Evolutionary conservation across 2,113 vertebrate genomes (phyloP).

Genomic region (Heterotis niloticus): DNA sequence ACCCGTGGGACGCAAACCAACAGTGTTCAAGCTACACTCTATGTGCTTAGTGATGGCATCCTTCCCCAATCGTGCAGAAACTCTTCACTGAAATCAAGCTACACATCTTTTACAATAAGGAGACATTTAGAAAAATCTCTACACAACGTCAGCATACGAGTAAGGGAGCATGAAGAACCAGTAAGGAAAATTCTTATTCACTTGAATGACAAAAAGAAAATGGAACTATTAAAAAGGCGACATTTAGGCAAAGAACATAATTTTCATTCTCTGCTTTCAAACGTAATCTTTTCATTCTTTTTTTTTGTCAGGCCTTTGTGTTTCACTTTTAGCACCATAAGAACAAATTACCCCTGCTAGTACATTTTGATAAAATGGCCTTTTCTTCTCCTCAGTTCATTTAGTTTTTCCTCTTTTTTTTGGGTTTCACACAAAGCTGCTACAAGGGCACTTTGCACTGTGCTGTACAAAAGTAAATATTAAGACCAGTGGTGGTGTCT

Average conservation of each 20-base stretch:
- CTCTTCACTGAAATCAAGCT: neutral
- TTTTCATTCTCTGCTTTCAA: conserved; percentile 15
- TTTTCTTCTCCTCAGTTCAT: neutral
- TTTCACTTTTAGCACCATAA: conserved; percentile 1
- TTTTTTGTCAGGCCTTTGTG: conserved; percentile 13
- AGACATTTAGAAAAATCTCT: neutral
- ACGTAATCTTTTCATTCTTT: neutral
- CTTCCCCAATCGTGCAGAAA: too few relatives aligned
- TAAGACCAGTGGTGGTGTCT: too few relatives aligned
- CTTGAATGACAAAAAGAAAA: conserved; percentile 1
- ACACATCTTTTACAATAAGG: neutral
- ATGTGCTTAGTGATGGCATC: too few relatives aligned
- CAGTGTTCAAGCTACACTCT: too few relatives aligned
- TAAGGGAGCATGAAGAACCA: neutral
- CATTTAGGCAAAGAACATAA: neutral
- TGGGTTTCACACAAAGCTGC: conserved; percentile 3
- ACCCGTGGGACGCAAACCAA: too few relatives aligned
- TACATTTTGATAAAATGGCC: conserved; percentile 6
- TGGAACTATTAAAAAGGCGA: neutral
- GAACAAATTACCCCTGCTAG: conserved; percentile 16
- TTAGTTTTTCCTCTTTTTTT: neutral
- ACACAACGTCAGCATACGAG: neutral
- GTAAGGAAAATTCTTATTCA: neutral
- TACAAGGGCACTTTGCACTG: neutral
- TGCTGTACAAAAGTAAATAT: neutral